These are phyloP conservation scores for Nudaria mundana DNA, from an alignment of 2,888 invertebrate genomes.

Conservation along the genomic window DNA sequence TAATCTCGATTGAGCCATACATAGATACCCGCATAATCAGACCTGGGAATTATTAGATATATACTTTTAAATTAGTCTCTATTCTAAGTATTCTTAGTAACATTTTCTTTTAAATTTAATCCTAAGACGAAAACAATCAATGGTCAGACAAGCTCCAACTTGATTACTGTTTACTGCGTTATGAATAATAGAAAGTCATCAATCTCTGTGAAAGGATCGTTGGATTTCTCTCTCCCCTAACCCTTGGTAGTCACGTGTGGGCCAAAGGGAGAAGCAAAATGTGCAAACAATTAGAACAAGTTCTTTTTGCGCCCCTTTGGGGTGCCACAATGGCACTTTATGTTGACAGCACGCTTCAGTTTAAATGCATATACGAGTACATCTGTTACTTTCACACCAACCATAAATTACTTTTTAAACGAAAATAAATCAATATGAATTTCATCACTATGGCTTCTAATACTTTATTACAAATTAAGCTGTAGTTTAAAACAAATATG, in stretches of 20 bases:
- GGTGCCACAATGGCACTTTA: conserved; percentile 67
- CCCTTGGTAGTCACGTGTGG: conserved; percentile 36
- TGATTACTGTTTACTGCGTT: too few relatives aligned
- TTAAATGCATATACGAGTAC: conserved; percentile 62
- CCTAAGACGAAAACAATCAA: too few relatives aligned
- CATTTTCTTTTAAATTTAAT: too few relatives aligned
- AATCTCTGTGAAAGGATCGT: neutral
- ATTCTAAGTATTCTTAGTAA: too few relatives aligned
- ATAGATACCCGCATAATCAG: too few relatives aligned
- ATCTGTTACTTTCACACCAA: conserved; percentile 66
- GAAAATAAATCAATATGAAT: conserved; percentile 35
- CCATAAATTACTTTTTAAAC: conserved; percentile 46
- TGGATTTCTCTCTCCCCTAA: conserved; percentile 18
- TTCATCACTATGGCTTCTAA: conserved; percentile 5
- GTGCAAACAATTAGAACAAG: conserved; percentile 78
- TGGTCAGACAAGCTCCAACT: too few relatives aligned
- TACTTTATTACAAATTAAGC: too few relatives aligned
- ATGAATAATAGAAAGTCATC: too few relatives aligned
- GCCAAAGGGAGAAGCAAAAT: conserved; percentile 60
- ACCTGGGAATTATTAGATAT: too few relatives aligned
- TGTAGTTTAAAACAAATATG: too few relatives aligned
- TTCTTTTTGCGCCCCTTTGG: conserved; percentile 59
- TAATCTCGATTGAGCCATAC: too few relatives aligned
- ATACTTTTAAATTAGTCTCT: too few relatives aligned
- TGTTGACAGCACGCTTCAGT: conserved; percentile 64